Base-by-base conservation (phyloP, 2,113 vertebrate species). In the Salminus brasiliensis region DNA sequence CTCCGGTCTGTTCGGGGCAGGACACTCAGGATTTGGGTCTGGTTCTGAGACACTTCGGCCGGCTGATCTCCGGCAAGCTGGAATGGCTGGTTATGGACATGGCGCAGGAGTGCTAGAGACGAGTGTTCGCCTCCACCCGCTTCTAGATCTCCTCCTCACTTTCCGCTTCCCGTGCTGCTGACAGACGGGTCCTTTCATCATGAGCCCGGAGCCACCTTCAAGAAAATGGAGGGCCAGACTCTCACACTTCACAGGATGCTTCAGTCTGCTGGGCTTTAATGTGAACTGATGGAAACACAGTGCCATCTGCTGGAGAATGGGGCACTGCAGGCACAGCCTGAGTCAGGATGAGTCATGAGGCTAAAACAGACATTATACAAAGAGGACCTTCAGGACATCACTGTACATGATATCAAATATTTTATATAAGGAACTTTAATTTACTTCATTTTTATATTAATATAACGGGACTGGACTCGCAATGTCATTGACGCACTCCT, bases 21-120 rank as follows among this genome's bases (percentile, higher is more conserved):
- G 85, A 66, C 81, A 88, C 85, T 8, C 84, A 65, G 53, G 85
- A 85, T 74, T 79, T 92, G 21, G 75, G 57, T 41, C 62, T 78
- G 39, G 62, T 92, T 45, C 83, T 91, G 57, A 43, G 74, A 63
- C 83, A 79, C 52, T 91, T 89, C 83, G 89, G 81, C 47, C 71
- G 74, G 0, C 85, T 92, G 82, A 84, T 91, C 62, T 85, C 79
- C 32, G 90, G 87, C 73, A 92, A 90, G 81, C 75, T 92, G 82
- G 91, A 92, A 81, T 76, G 67, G 60, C 83, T 93, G n/a, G 75
- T 92, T 81, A 53, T 52, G 21, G 80, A 81, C 53, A 81, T 92
- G 76, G 79, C 77, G 39, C 82, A 85, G 65, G 70, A 39, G 49
- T 92, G 82, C 72, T 78, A 76, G 85, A 87, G 69, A 78, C 45